These are phyloP conservation scores for Caenorhabditis angaria DNA, from an alignment of 2,888 invertebrate genomes.

Conservation along the genomic window DNA sequence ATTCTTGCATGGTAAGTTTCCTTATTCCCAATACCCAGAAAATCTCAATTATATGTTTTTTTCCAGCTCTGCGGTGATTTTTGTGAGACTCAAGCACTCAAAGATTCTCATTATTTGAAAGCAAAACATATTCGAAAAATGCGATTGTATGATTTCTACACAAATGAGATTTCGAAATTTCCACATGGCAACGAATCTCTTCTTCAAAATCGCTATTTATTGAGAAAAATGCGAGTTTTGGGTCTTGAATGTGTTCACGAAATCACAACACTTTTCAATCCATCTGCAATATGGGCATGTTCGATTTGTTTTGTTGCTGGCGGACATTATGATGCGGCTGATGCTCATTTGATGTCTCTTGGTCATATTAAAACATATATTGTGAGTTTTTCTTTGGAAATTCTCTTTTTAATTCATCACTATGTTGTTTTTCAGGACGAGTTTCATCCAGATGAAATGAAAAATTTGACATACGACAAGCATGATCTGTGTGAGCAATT, in stretches of 20 bases:
- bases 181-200: slow-evolving; percentile 2
- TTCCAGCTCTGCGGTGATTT: slow-evolving; percentile 8
- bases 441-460: slow-evolving; percentile 16
- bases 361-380: slow-evolving; percentile 45
- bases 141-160: slow-evolving; percentile 31
- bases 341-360: slow-evolving; percentile 44
- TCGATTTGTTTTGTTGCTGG: slow-evolving; percentile 50
- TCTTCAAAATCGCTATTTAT: slow-evolving; percentile 29
- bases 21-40: neutral
- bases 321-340: slow-evolving; percentile 38
- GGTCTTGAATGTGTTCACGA: slow-evolving; percentile 45
- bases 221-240: slow-evolving; percentile 11
- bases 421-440: slow-evolving; percentile 26
- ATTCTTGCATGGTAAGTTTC: neutral
- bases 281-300: slow-evolving; percentile 48
- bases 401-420: neutral
- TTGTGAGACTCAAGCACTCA: neutral
- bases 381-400: slow-evolving; percentile 17
- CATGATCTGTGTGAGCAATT: slow-evolving; percentile 20
- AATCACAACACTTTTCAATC: slow-evolving; percentile 22
- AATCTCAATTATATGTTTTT: neutral
- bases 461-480: slow-evolving; percentile 12
- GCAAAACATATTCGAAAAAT: slow-evolving; percentile 15
- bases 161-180: slow-evolving; percentile 11
- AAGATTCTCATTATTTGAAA: slow-evolving; percentile 3